phyloP scores from a whole-genome alignment of 2,888 invertebrate genomes.

The Phaonia tiefii region DNA sequence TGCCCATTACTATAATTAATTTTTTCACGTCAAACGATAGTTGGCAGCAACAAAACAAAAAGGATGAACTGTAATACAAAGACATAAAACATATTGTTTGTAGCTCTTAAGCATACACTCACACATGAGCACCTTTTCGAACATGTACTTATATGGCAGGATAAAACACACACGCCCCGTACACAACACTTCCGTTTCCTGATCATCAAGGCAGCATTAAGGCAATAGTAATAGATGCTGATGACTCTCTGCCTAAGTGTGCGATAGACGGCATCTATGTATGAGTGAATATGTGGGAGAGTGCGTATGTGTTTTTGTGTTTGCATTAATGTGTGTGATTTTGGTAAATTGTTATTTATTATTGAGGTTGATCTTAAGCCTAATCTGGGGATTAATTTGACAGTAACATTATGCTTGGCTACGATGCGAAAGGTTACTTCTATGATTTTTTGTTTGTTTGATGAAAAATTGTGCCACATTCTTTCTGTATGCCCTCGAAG shows the following conservation, averaged over 20 bases:
- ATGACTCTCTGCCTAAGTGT: background rate
- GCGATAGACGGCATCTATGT: no score
- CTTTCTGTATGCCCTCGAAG: background rate
- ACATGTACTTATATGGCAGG: no score
- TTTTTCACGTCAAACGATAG: conserved; percentile 27
- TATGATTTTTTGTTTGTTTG: conserved; percentile 3
- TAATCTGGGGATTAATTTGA: conserved; percentile 63
- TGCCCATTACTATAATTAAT: conserved; percentile 31
- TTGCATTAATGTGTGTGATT: conserved; percentile 24
- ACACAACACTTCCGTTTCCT: conserved; percentile 2
- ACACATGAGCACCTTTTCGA: no score
- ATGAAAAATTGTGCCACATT: conserved; percentile 1
- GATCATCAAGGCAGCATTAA: background rate
- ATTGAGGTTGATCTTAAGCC: conserved; percentile 58
- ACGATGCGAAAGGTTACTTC: conserved; percentile 23
- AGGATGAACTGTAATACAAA: no score
- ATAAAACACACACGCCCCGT: no score
- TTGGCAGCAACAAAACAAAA: no score
- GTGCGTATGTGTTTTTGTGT: background rate
- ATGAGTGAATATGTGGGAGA: background rate
- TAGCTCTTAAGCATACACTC: no score
- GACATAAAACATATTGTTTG: no score
- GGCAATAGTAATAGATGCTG: conserved; percentile 11
- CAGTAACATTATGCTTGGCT: conserved; percentile 60
- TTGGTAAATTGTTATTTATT: conserved; percentile 66